Percentiles rank a stretch among this genome's conserved stretches.
phyloP scores from a whole-genome alignment of 2,888 invertebrate species.

The Macaria notata region DNA sequence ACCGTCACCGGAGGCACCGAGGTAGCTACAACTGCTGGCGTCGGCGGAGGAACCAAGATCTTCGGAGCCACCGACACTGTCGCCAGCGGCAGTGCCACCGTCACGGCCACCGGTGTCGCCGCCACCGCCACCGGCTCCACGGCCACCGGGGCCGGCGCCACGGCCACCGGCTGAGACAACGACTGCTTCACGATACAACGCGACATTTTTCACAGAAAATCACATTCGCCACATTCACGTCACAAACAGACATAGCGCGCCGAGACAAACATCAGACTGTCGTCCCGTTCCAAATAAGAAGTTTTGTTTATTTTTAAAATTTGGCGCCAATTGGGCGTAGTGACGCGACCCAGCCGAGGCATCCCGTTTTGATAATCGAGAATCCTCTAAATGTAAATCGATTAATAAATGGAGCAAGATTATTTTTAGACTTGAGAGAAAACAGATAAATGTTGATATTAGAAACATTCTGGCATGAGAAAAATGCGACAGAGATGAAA shows the following conservation, averaged over 20 bases:
- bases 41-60: constrained; percentile 33
- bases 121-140: constrained; percentile 42
- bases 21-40: constrained; percentile 39
- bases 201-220: constrained; percentile 60
- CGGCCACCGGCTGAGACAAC: constrained; percentile 55
- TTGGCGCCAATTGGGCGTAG: constrained; percentile 72
- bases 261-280: constrained; percentile 76
- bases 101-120: constrained; percentile 44
- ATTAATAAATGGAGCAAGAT: constrained; percentile 16
- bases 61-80: constrained; percentile 48
- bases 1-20: constrained; percentile 42
- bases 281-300: constrained; percentile 75
- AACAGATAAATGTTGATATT: constrained; percentile 4
- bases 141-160: constrained; percentile 37
- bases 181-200: constrained; percentile 77
- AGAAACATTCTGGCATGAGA: constrained; percentile 1
- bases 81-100: constrained; percentile 34
- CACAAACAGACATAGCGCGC: constrained; percentile 39
- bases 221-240: constrained; percentile 57
- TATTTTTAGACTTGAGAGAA: constrained; percentile 20
- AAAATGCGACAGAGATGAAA: constrained; percentile 1
- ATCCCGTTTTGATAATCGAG: constrained; percentile 44
- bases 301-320: constrained; percentile 80
- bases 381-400: constrained; percentile 24
- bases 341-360: constrained; percentile 60